Evolutionary conservation across 2,888 invertebrate genomes (phyloP).

Genomic region (Seladonia tumulorum): DNA sequence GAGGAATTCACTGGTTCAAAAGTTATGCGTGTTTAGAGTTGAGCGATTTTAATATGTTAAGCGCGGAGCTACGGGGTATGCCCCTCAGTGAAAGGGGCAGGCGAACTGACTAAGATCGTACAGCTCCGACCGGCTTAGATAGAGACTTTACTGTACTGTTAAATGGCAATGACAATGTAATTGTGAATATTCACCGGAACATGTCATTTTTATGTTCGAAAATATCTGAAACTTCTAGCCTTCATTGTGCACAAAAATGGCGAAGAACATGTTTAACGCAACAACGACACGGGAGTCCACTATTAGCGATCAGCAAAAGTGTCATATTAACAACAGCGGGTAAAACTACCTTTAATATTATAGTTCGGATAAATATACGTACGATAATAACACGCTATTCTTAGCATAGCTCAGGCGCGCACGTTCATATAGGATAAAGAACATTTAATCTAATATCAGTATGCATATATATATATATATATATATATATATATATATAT

Average conservation of each 20-base stretch:
- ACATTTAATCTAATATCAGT: constrained; percentile 46
- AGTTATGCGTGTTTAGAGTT: too few species aligned
- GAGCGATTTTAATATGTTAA: too few species aligned
- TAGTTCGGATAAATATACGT: constrained; percentile 64
- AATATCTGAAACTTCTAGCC: background rate
- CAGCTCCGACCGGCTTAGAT: too few species aligned
- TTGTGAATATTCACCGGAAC: background rate
- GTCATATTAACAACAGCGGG: constrained; percentile 50
- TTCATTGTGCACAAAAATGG: background rate
- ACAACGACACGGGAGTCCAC: constrained; percentile 27
- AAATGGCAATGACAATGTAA: background rate
- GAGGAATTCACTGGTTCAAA: too few species aligned
- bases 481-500: too few species aligned
- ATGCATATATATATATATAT: background rate
- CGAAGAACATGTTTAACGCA: constrained; percentile 39
- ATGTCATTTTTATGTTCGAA: background rate
- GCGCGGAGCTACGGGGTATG: too few species aligned
- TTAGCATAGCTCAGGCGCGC: constrained; percentile 62
- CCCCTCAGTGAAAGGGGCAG: too few species aligned
- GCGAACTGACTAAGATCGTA: too few species aligned
- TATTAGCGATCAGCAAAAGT: constrained; percentile 56
- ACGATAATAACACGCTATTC: constrained; percentile 36
- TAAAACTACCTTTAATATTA: constrained; percentile 58
- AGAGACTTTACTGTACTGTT: too few species aligned
- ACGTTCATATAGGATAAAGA: constrained; percentile 43